Percentiles rank a stretch among this genome's conserved stretches.
Conservation (phyloP, 2,113 vertebrate species). For the Chionomys nivalis region DNA sequence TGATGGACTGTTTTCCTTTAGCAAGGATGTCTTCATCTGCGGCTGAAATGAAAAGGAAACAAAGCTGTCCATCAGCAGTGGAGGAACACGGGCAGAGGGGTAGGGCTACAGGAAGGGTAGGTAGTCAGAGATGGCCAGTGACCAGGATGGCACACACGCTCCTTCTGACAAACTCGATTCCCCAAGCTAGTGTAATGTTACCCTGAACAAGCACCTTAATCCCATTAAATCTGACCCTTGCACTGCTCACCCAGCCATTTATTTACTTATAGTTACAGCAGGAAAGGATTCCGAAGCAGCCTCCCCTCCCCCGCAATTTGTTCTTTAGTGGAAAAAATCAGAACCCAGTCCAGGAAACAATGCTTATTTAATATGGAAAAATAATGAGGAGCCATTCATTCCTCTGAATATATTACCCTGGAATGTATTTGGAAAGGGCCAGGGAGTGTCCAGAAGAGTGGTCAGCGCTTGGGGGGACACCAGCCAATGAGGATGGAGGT, state of each 20-base stretch:
- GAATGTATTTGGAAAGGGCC: conserved; percentile 27
- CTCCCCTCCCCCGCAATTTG: conserved; percentile 19
- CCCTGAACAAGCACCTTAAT: conserved; percentile 77
- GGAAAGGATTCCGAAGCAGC: conserved; percentile 53
- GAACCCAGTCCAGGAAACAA: conserved; percentile 57
- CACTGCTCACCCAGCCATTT: conserved; percentile 59
- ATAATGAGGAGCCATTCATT: neutral
- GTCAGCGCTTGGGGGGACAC: neutral
- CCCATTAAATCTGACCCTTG: conserved; percentile 78
- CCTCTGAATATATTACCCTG: neutral
- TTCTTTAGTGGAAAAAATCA: conserved; percentile 1
- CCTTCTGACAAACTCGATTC: conserved; percentile 64
- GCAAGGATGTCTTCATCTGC: conserved; percentile 94
- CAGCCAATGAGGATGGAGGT: conserved; percentile 54
- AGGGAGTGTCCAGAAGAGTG: conserved; percentile 40
- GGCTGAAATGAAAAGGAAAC: conserved; percentile 87
- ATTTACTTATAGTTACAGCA: conserved; percentile 72
- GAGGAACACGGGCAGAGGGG: conserved; percentile 55
- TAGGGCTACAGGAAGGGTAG: conserved; percentile 59
- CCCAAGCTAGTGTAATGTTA: conserved; percentile 69
- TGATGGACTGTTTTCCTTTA: conserved; percentile 97
- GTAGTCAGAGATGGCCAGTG: conserved; percentile 43
- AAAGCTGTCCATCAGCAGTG: conserved; percentile 71
- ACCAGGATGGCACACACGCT: neutral
- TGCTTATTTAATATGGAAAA: conserved; percentile 22